Conservation (phyloP, 92 coral and sea anemone genomes). For the Parazoanthus darwini region DNA sequence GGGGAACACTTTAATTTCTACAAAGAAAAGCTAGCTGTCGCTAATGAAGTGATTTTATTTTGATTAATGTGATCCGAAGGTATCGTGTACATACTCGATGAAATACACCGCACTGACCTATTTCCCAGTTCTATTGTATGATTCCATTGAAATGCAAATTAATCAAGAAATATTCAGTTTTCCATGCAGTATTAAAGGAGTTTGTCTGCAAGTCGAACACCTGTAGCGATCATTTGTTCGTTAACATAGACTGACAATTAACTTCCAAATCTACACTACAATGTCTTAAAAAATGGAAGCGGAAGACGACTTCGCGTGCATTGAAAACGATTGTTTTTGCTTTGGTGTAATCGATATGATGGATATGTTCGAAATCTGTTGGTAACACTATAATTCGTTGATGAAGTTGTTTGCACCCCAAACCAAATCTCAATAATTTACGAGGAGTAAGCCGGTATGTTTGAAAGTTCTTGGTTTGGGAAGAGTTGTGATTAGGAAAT, state of each 20-base stretch:
- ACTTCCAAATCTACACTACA: background rate
- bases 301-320: background rate
- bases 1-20: background rate
- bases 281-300: background rate
- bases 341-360: background rate
- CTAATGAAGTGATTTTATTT: background rate
- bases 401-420: background rate
- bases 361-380: background rate
- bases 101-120: background rate
- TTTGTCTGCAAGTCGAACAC: constrained; percentile 3
- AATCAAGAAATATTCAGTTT: constrained; percentile 1
- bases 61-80: background rate
- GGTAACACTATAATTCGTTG: too few relatives aligned
- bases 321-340: background rate
- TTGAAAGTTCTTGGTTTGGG: background rate
- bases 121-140: too few relatives aligned
- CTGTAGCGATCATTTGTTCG: constrained; percentile 12
- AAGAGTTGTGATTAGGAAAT: too few relatives aligned
- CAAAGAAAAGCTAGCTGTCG: background rate
- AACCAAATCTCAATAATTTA: background rate
- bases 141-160: constrained; percentile 9
- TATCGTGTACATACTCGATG: background rate
- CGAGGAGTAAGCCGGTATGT: background rate
- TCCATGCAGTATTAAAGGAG: constrained; percentile 37
- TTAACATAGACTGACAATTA: background rate